Evolutionary conservation across 2,113 vertebrate genomes (phyloP), one percentile per base, ranked within the genome.

Genomic region (Sisor rabdophorus): DNA sequence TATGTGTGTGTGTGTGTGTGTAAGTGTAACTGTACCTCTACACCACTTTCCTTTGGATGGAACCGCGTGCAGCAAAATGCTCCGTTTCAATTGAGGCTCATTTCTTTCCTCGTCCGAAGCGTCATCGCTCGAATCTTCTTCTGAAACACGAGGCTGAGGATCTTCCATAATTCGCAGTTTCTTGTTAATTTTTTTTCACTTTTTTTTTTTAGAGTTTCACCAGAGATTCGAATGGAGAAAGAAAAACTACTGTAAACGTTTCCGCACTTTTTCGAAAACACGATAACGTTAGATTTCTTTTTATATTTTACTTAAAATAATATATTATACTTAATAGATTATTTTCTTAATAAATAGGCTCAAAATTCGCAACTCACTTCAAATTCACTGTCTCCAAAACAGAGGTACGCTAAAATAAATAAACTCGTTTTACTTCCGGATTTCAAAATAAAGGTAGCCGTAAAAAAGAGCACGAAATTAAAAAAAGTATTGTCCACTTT

Each of bases 141-240:
- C 5, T 9, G 2, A n/a, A n/a, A 1, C 1, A 4, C 13, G 15
- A 0, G 19, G 47, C 2, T 84, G 75, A 9, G 79, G 20, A 40
- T 89, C 82, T 52, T 90, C 86, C 90, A 92, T 90, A 13, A 0
- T 16, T 50, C 24, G 1, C 20, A 11, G 13, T 24, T 53, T 63
- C 20, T 44, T 44, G 1, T 6, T 6, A 36, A 6, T 36, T 36
- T 36, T 36, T 6, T 6, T 36, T 6, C 2, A 36, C 32, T 36
- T n/a, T n/a, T n/a, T n/a, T n/a, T n/a, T n/a, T n/a, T n/a, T n/a
- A n/a, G n/a, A n/a, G n/a, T n/a, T n/a, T n/a, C n/a, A n/a, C n/a
- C n/a, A n/a, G n/a, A n/a, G n/a, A n/a, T n/a, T n/a, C n/a, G n/a
- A 6, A 6, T 3, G 32, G 6, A 36, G 6, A 6, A 36, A 36